phyloP scores from a whole-genome alignment of 2,888 invertebrate species.

The Meganola albula region DNA sequence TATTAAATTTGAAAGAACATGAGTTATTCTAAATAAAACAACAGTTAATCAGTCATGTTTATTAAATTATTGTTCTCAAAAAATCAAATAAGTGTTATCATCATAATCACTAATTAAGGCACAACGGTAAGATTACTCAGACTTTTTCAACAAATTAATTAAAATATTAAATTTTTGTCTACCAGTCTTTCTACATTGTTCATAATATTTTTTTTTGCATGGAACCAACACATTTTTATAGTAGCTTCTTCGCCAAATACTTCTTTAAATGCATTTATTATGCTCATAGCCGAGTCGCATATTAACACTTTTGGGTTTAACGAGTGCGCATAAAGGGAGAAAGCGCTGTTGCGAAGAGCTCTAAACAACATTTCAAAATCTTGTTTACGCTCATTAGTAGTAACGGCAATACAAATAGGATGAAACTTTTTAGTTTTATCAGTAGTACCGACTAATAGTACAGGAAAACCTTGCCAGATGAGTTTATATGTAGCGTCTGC shows the following conservation, averaged over 20 bases:
- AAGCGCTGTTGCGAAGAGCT: conserved; percentile 1
- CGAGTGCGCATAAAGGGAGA: conserved; percentile 7
- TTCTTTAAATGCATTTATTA: conserved; percentile 10
- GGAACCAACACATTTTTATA: conserved; percentile 20
- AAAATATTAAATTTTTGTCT: conserved; percentile 2
- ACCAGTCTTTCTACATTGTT: conserved; percentile 6
- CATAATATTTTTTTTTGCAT: conserved; percentile 19
- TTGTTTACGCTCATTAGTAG: conserved; percentile 11
- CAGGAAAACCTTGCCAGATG: conserved; percentile 7
- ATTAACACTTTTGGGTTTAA: conserved; percentile 17
- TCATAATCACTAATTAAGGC: conserved; percentile 3
- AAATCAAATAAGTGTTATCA: neutral
- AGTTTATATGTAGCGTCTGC: conserved; percentile 11
- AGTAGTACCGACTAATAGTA: conserved; percentile 16
- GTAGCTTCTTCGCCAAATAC: conserved; percentile 12
- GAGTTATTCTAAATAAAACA: conserved; percentile 4
- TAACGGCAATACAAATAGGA: conserved; percentile 16
- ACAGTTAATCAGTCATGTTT: conserved; percentile 5
- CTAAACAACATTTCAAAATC: conserved; percentile 6
- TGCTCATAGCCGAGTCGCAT: conserved; percentile 15
- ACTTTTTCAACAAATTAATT: neutral
- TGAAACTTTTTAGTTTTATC: conserved; percentile 17
- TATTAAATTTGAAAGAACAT: conserved; percentile 4
- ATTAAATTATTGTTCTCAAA: conserved; percentile 5
- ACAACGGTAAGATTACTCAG: neutral